Conservation (phyloP, 1,140 invertebrate species). For the Neodiprion virginianus region DNA sequence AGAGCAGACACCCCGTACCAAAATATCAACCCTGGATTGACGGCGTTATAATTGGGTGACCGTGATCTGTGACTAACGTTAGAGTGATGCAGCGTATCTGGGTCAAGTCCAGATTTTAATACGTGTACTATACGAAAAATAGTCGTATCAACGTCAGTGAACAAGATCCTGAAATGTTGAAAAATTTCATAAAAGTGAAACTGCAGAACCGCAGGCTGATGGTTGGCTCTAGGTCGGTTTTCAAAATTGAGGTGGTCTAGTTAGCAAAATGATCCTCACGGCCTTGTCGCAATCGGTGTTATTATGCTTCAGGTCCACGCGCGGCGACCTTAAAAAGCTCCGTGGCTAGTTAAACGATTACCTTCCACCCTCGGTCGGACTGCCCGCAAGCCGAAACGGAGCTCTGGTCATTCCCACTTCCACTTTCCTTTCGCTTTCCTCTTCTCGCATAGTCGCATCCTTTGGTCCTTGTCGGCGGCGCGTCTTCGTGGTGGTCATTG, state of each 20-base stretch:
- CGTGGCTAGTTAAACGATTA: constrained; percentile 17
- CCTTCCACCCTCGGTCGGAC: neutral
- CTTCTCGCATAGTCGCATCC: neutral
- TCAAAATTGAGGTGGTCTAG: neutral
- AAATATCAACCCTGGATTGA: neutral
- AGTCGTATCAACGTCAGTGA: too few relatives aligned
- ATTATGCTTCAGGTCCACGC: neutral
- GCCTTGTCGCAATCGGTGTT: constrained; percentile 5
- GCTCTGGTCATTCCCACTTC: neutral
- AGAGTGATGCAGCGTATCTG: too few relatives aligned
- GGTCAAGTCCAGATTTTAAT: too few relatives aligned
- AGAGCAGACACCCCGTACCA: neutral
- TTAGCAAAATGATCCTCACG: neutral
- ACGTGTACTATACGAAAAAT: too few relatives aligned
- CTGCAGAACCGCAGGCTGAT: too few relatives aligned
- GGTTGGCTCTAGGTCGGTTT: too few relatives aligned
- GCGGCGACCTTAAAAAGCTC: neutral
- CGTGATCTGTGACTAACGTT: too few relatives aligned
- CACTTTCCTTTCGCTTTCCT: neutral
- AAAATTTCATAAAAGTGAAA: too few relatives aligned
- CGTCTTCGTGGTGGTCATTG: neutral
- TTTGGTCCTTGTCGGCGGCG: constrained; percentile 1
- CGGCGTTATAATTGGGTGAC: neutral
- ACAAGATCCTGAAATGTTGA: too few relatives aligned
- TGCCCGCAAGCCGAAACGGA: neutral